Evolutionary conservation across 2,888 invertebrate genomes (phyloP).

Genomic region (Clostera curtula): DNA sequence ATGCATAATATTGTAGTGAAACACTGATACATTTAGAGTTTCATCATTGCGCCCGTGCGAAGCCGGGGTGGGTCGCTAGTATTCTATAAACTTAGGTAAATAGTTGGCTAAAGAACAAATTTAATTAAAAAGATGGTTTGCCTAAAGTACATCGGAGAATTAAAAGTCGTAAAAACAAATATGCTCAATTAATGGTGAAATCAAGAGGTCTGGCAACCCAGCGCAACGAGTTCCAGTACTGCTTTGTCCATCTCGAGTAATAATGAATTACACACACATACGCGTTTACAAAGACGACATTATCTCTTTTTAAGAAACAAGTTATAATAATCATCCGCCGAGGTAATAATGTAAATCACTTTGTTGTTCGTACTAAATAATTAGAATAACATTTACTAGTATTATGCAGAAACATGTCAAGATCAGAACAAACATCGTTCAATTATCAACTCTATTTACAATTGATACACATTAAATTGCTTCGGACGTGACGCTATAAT

Average conservation of each 20-base stretch:
- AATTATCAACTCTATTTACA: neutral
- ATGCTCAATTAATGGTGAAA: too few species aligned
- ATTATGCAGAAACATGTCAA: neutral
- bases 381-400: constrained; percentile 18
- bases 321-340: constrained; percentile 23
- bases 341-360: constrained; percentile 25
- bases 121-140: too few species aligned
- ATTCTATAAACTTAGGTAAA: too few species aligned
- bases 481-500: neutral
- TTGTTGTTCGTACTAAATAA: constrained; percentile 18
- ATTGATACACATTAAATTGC: neutral
- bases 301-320: constrained; percentile 22
- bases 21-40: too few species aligned
- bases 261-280: constrained; percentile 13
- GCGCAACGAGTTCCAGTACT: neutral
- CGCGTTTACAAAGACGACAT: constrained; percentile 19
- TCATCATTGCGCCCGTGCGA: too few species aligned
- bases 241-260: constrained; percentile 4
- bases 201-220: too few species aligned
- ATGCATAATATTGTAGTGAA: too few species aligned
- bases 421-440: neutral
- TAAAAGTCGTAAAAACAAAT: too few species aligned
- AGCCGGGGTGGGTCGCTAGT: too few species aligned
- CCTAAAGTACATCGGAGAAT: too few species aligned
- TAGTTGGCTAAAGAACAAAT: too few species aligned